Evolutionary conservation across 2,888 invertebrate genomes (phyloP).

Genomic region (Platycnemis pennipes): DNA sequence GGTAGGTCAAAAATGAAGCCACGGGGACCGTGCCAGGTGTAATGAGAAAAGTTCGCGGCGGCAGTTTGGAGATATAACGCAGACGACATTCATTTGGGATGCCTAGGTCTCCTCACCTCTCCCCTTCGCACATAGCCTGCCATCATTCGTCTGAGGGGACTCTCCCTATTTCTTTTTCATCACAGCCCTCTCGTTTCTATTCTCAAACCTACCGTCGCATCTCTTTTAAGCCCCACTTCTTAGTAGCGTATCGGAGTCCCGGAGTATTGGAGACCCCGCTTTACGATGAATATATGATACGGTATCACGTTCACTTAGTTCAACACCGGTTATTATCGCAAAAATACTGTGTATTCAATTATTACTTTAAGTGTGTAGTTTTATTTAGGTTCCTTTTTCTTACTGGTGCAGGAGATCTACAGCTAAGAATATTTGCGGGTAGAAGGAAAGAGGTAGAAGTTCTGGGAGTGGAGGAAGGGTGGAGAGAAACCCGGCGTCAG

Average conservation of each 20-base stretch:
- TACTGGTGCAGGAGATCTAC: no score
- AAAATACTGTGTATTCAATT: no score
- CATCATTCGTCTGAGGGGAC: background rate
- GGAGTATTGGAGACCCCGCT: no score
- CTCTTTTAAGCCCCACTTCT: background rate
- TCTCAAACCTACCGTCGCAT: background rate
- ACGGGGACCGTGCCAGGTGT: background rate
- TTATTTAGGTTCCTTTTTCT: no score
- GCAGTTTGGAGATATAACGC: background rate
- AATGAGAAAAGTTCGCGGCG: background rate
- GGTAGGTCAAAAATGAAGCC: background rate
- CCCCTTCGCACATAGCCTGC: background rate
- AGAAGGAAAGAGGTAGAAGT: no score
- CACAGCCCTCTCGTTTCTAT: background rate
- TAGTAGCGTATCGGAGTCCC: background rate
- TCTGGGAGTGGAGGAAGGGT: no score
- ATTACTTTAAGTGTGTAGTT: no score
- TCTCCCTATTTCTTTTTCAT: background rate
- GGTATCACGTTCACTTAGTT: no score
- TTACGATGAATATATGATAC: no score
- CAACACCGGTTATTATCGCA: no score
- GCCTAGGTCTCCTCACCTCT: background rate
- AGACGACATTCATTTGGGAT: background rate
- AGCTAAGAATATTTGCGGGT: no score
- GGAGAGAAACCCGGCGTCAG: no score